Base-by-base conservation (phyloP, 2,113 vertebrate genomes). In the Phainopepla nitens region DNA sequence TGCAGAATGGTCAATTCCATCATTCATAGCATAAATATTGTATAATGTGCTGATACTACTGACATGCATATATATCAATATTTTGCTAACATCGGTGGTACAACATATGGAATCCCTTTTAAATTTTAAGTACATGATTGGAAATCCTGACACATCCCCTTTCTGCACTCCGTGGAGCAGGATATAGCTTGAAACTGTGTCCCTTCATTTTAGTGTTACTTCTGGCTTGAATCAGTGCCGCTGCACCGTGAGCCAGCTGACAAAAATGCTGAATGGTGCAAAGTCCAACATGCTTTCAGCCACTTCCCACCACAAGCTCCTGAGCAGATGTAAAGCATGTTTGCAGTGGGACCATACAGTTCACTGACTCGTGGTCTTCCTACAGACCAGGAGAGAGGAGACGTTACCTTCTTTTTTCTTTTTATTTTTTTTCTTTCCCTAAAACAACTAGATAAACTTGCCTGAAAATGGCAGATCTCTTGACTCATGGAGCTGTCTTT, bases 221-320 rank as follows among this genome's bases (percentile, higher is more conserved):
- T 94, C 58, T 97, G 93, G 72, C 72, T 96, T 96, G 94, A 96
- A 96, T 95, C 96, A 93, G 54, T 39, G 51, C 71, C 3, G 13
- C 50, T 95, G 84, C 56, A 92, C 88, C 4, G 4, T 4, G 19
- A 88, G 68, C 93, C 82, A 89, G 93, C 82, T 36, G 23, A 96
- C 91, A 96, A 97, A 97, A 54, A 33, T 82, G 78, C 93, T 89
- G 87, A 96, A 73, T 33, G 47, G 45, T 92, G 79, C 95, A 96
- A 95, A 96, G 65, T 83, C 87, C 61, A 93, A 35, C 82, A 56
- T 10, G 27, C 47, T 77, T 56, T 83, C 51, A 65, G 28, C 5
- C 73, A 57, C 94, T 95, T 96, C 93, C 89, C 36, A 31, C 58
- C 2, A 0, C 58, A 78, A 87, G 56, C 13, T 64, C 17, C 16